Conservation (phyloP, 2,888 invertebrate species). For the Gymnosoma rotundatum region DNA sequence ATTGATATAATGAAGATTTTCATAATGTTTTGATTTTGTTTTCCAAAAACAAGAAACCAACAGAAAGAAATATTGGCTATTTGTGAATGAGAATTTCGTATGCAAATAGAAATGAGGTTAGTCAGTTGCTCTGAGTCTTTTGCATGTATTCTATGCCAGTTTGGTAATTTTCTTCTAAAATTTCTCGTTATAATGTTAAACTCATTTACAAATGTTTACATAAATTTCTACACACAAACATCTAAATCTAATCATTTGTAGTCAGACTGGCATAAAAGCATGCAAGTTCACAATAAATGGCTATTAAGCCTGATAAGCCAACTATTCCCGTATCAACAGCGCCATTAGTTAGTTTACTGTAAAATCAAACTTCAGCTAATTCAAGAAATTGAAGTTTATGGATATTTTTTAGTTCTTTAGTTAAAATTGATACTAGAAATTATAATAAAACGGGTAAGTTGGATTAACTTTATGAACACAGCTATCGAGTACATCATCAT, state of each 20-base stretch:
- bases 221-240: slow-evolving; percentile 6
- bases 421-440: slow-evolving; percentile 26
- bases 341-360: background rate
- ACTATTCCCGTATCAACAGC: slow-evolving; percentile 16
- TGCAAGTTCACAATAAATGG: slow-evolving; percentile 59
- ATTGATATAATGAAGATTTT: slow-evolving; percentile 38
- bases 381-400: slow-evolving; percentile 49
- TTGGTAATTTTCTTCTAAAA: slow-evolving; percentile 20
- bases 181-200: slow-evolving; percentile 26
- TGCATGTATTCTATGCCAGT: slow-evolving; percentile 11
- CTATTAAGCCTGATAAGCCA: slow-evolving; percentile 62
- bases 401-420: slow-evolving; percentile 1
- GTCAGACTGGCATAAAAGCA: background rate
- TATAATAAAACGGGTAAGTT: slow-evolving; percentile 5
- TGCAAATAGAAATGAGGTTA: slow-evolving; percentile 45
- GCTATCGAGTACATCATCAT: no score
- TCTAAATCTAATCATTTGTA: slow-evolving; percentile 20
- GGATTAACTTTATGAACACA: no score
- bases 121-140: slow-evolving; percentile 4
- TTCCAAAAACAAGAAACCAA: background rate
- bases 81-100: slow-evolving; percentile 32
- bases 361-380: slow-evolving; percentile 6
- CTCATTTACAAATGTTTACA: slow-evolving; percentile 30
- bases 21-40: slow-evolving; percentile 52
- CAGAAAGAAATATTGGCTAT: background rate